Base-by-base conservation (phyloP, 2,797 vertebrate species). In the Phaenicophaeus curvirostris region DNA sequence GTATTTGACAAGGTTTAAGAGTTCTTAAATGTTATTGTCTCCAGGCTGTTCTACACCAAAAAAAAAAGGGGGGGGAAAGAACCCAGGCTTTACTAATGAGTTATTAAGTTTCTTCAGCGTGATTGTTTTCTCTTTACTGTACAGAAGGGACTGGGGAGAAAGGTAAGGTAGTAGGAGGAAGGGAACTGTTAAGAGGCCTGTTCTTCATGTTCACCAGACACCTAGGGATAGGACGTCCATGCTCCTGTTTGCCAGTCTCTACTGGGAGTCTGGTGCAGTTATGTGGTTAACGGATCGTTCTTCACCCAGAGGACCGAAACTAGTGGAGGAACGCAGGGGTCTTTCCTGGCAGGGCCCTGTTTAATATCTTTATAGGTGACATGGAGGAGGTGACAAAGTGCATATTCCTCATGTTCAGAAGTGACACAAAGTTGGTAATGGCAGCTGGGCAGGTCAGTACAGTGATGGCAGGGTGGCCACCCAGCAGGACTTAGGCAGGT, bases 231-330 rank as follows among this genome's bases (percentile, higher is more conserved):
- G 23, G 16, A 83, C 86, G 35, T 39, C 24, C 15, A 24, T 6
- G 11, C 30, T 68, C 17, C n/a, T 53, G 11, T 80, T 30, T 53
- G n/a, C 20, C 68, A 73, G 17, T 62, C 31, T 67, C 25, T 82
- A 24, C n/a, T 28, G 13, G 58, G 16, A 48, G 3, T 15, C 21
- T 73, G 54, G 17, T 24, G 15, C 13, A 39, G 8, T 35, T 5
- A 57, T 57, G 20, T 20, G 21, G 3, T 61, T 44, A 53, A 48
- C 21, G 25, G 35, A 31, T 68, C 0, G 0, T 51, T 15, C 11
- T n/a, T 79, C 41, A 55, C 15, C 37, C 72, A 72, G 9, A 44
- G 62, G 28, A 37, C 65, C 74, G 78, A 62, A 63, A 73, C 3
- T 15, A 15, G 8, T 17, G 18, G 39, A 73, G 15, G 18, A 42